Base-by-base conservation (phyloP, 2,113 vertebrate species). In the Phyllostomus discolor region DNA sequence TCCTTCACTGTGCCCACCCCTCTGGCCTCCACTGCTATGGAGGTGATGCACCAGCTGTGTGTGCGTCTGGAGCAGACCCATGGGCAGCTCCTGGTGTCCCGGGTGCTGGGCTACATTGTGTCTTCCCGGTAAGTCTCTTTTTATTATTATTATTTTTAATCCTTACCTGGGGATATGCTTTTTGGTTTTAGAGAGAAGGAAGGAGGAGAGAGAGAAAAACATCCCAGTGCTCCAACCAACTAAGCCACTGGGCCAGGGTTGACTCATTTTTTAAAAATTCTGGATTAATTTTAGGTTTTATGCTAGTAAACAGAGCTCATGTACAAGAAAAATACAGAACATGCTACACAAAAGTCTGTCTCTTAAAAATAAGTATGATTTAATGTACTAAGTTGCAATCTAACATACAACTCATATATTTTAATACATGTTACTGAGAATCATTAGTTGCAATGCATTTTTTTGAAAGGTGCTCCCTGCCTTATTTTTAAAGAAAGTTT, bases 61-160 rank as follows among this genome's bases (percentile, higher is more conserved):
- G n/a, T 96, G 52, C 96, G 89, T 4, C 98, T 99, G 97, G 99
- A 99, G 93, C 93, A 97, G 91, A 98, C 97, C 20, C 99, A 99
- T 0, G 98, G 99, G 59, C 97, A 35, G 62, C 81, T 98, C 59
- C 97, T 99, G 11, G 98, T 99, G 72, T 96, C 98, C 26, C 98
- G 91, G 0, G 95, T 97, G 2, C 97, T 99, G 52, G 98, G 99
- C 10, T 99, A 99, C 91, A 98, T 99, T 0, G 95, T 93, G 31
- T 97, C 98, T 41, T 98, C 98, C 9, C 94, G 96, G 99, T 99
- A 57, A 93, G 97, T 94, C 67, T 83, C 19, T 3, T 10, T 4
- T 33, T 33, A 0, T 28, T 64, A 31, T 14, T 64, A 31, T 64
- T 64, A 64, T 64, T 64, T 64, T 31, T 64, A 31, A 31, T 15